Evolutionary conservation across 2,888 invertebrate genomes (phyloP).

Genomic region (Chrysolina haemoptera): DNA sequence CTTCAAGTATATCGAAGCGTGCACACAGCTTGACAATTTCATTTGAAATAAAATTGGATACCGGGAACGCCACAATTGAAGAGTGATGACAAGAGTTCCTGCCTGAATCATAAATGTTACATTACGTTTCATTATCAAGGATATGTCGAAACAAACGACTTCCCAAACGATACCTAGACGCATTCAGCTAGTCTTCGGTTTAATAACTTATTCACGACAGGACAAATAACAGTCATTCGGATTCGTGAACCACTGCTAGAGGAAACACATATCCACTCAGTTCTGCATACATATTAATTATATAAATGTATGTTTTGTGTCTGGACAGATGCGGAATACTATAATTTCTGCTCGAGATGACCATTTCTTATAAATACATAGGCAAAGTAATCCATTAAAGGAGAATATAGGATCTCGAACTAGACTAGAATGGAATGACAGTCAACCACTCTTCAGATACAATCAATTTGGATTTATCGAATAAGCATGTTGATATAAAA

Average conservation of each 20-base stretch:
- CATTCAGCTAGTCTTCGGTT: constrained; percentile 7
- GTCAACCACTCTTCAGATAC: not conserved
- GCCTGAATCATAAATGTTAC: not conserved
- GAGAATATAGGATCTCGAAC: not conserved
- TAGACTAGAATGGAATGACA: constrained; percentile 4
- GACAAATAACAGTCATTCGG: constrained; percentile 11
- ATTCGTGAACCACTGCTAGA: constrained; percentile 11
- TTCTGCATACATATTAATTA: constrained; percentile 15
- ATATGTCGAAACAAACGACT: constrained; percentile 4
- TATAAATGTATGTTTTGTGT: constrained; percentile 21
- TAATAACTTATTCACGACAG: constrained; percentile 19
- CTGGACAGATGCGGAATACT: constrained; percentile 10
- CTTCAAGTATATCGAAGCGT: no score
- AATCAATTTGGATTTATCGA: not conserved
- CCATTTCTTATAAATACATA: not conserved
- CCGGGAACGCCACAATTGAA: no score
- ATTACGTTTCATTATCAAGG: not conserved
- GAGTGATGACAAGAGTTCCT: not conserved
- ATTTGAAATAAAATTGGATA: no score
- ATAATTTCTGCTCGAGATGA: constrained; percentile 7
- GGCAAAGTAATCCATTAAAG: not conserved
- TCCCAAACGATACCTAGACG: not conserved
- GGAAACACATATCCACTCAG: constrained; percentile 16
- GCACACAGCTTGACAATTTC: no score
- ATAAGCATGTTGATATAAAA: no score